Conservation (phyloP, 2,113 vertebrate genomes). For the Lethenteron camtschaticum region DNA sequence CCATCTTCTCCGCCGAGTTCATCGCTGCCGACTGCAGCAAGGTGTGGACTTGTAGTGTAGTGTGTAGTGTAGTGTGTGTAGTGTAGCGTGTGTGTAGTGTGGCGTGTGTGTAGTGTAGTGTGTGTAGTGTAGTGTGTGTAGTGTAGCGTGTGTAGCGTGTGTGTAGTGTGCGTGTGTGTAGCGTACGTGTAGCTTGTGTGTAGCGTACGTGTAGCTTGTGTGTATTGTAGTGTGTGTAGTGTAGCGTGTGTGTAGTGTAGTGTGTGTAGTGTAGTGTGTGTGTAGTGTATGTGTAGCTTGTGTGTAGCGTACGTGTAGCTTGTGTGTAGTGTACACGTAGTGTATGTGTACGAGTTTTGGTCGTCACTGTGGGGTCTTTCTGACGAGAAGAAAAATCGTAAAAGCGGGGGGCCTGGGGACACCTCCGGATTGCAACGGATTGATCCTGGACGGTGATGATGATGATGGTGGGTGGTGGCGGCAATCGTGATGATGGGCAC, state of each 20-base stretch:
- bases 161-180: neutral
- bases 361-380: neutral
- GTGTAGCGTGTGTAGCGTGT: neutral
- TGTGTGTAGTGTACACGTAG: neutral
- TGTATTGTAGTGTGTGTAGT: neutral
- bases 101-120: neutral
- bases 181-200: neutral
- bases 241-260: too few relatives aligned
- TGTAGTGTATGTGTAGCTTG: neutral
- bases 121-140: too few relatives aligned
- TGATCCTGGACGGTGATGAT: too few relatives aligned
- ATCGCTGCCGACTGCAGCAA: constrained; percentile 69
- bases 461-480: too few relatives aligned
- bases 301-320: neutral
- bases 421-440: too few relatives aligned
- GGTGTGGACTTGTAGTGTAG: constrained; percentile 23
- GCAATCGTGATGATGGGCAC: too few relatives aligned
- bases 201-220: neutral
- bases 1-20: constrained; percentile 66
- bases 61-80: too few relatives aligned
- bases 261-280: neutral
- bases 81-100: neutral
- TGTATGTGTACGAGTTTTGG: neutral
- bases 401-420: neutral
- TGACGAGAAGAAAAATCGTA: neutral